Percentiles rank a stretch among this genome's conserved stretches.
Conservation (phyloP, 2,113 vertebrate genomes). For the Microcebus lehilahytsara region DNA sequence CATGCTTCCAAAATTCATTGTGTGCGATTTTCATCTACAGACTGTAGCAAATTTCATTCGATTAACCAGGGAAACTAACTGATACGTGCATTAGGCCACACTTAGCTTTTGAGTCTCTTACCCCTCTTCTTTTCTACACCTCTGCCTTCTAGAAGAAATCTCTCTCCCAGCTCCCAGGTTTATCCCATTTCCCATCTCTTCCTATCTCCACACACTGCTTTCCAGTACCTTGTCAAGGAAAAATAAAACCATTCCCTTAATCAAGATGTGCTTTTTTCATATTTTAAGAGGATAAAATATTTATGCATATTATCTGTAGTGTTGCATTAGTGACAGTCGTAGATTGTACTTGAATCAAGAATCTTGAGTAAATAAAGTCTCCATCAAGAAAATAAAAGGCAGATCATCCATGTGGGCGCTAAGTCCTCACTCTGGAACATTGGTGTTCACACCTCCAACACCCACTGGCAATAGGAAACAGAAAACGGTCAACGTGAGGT, state of each 20-base stretch:
- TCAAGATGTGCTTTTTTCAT: not conserved
- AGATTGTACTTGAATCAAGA: not conserved
- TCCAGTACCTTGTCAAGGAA: not conserved
- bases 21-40: not conserved
- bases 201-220: not conserved
- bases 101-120: not conserved
- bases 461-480: not conserved
- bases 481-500: not conserved
- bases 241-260: not conserved
- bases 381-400: not conserved
- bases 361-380: not conserved
- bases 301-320: not conserved
- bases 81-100: no score
- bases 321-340: not conserved
- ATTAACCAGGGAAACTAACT: not conserved
- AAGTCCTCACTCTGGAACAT: accelerated
- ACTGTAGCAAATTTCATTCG: not conserved
- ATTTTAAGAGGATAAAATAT: not conserved
- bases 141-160: not conserved
- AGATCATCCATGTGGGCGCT: not conserved
- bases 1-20: not conserved
- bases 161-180: accelerated
- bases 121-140: not conserved
- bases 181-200: not conserved
- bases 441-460: not conserved